These are phyloP conservation scores for Aphodius sticticus DNA, from an alignment of 2,888 invertebrate genomes.

Conservation along the genomic window DNA sequence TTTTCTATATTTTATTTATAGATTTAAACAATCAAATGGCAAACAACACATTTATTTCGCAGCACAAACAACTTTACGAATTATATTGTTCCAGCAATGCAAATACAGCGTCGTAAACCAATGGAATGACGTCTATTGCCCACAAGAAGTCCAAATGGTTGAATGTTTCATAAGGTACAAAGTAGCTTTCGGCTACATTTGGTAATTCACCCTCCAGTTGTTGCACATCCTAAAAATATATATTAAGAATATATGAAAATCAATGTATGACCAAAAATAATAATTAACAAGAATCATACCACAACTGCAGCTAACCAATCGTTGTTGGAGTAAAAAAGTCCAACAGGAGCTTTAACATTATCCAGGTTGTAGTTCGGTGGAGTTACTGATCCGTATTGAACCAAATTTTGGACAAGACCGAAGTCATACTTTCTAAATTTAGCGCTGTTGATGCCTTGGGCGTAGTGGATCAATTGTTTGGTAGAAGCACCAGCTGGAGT, in stretches of 20 bases:
- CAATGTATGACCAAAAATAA: not conserved
- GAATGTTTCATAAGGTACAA: conserved; percentile 65
- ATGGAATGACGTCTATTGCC: conserved; percentile 66
- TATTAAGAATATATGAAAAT: not conserved
- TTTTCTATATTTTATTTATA: not conserved
- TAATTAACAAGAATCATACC: conserved; percentile 28
- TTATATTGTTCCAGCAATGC: conserved; percentile 28
- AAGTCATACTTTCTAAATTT: conserved; percentile 35
- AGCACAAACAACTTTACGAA: conserved; percentile 5
- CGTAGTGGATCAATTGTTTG: conserved; percentile 60
- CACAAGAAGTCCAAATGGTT: conserved; percentile 75
- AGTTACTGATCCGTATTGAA: conserved; percentile 46
- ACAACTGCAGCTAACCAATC: conserved; percentile 60
- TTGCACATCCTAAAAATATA: conserved; percentile 63
- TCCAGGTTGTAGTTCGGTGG: conserved; percentile 57
- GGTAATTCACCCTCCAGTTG: conserved; percentile 63
- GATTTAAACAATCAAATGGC: not conserved
- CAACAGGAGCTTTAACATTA: conserved; percentile 54
- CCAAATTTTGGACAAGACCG: conserved; percentile 27
- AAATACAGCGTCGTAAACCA: conserved; percentile 67
- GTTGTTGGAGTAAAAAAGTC: conserved; percentile 58
- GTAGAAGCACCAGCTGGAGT: conserved; percentile 61
- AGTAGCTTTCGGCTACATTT: conserved; percentile 64
- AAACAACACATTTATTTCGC: not conserved
- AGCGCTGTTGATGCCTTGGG: conserved; percentile 51